Evolutionary conservation across 2,113 vertebrate species (phyloP).

Genomic region (Numida meleagris): DNA sequence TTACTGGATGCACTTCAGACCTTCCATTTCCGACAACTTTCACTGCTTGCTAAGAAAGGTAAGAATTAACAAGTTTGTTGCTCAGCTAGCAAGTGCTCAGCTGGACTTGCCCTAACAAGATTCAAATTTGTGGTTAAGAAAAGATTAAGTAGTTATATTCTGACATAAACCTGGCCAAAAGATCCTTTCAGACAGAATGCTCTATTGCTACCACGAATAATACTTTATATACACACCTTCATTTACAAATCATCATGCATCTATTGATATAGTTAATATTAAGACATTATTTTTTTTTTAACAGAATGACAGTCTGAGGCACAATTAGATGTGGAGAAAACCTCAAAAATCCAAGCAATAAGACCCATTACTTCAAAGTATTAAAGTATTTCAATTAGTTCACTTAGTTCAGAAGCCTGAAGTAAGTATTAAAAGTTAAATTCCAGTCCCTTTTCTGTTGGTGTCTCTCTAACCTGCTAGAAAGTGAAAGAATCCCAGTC

Average conservation of each 20-base stretch:
- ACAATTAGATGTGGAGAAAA: neutral
- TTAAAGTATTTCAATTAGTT: neutral
- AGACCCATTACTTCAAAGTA: neutral
- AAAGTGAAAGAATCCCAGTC: neutral
- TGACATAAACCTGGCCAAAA: neutral
- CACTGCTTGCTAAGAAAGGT: neutral
- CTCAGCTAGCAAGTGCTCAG: neutral
- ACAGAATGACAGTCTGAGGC: neutral
- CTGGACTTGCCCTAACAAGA: neutral
- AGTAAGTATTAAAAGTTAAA: neutral
- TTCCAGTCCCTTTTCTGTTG: neutral
- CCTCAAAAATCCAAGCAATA: neutral
- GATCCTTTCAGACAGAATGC: neutral
- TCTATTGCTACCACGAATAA: neutral
- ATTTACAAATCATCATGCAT: neutral
- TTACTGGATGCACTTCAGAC: neutral
- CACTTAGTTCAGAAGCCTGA: neutral
- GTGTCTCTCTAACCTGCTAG: neutral
- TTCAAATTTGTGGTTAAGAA: neutral
- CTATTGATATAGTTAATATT: neutral
- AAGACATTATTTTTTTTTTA: neutral
- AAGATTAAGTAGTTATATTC: neutral
- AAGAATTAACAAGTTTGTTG: neutral
- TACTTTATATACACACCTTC: neutral
- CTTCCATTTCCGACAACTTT: neutral